Evolutionary conservation across 2,113 vertebrate species (phyloP), one percentile per base, ranked within the genome.

Genomic region (Lucifuga dentata): DNA sequence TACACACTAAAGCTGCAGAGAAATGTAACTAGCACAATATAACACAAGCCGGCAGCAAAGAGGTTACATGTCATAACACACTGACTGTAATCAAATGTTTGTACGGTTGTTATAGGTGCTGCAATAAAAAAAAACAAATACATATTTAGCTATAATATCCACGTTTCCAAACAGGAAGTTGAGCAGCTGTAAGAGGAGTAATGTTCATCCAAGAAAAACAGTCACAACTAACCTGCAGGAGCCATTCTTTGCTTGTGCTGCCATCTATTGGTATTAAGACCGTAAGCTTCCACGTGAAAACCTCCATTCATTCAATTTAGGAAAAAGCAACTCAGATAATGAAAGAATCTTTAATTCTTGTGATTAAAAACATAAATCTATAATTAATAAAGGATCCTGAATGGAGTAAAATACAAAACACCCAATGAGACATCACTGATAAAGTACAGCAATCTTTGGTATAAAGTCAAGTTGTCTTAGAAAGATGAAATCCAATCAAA

Each of bases 251-350:
- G 49, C 59, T 33, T 45, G 45, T 84, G 56, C 83, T 81, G 83
- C 78, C 86, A 66, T 23, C 83, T 86, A 33, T 15, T 81, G 86
- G 71, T 13, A 1, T 0, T 2, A 0, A 15, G 8, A 11, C 3
- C 2, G 44, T 5, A 38, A 11, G 23, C 13, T 46, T 23, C 39
- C 11, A 20, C 24, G 19, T 49, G n/a, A 21, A 23, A 41, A 20
- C 23, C 17, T 36, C 2, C 43, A 11, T 29, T 17, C 36, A 13
- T 12, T 32, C 13, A 8, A 23, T 1, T 44, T 23, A 66, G 0
- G 17, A 73, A 36, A 11, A 33, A 43, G 15, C 2, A 65, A 35
- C 5, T n/a, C 8, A 15, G 16, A 76, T 8, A 48, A 26, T 57
- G 10, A 44, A 51, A 59, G 21, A 56, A 63, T 33, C 41, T 74